Evolutionary conservation across 2,113 vertebrate species (phyloP).

Genomic region (Ictalurus furcatus): DNA sequence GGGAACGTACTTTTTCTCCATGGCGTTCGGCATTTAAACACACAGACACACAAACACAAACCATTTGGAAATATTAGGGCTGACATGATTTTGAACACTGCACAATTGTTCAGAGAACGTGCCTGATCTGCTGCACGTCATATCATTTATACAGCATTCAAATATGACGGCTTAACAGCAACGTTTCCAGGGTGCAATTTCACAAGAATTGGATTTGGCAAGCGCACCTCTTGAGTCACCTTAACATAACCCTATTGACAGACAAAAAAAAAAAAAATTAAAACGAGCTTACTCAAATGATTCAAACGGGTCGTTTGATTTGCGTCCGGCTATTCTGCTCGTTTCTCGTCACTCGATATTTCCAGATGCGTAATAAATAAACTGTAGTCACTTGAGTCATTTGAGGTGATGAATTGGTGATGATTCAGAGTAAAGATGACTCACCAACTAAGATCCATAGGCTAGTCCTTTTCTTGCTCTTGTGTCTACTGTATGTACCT

Average conservation of each 20-base stretch:
- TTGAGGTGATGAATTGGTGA: neutral
- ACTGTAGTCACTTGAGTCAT: neutral
- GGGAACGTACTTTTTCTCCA: conserved; percentile 26
- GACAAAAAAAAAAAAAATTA: neutral
- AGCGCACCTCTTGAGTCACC: neutral
- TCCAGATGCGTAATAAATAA: conserved; percentile 16
- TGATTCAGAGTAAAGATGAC: conserved; percentile 3
- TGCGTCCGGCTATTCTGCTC: neutral
- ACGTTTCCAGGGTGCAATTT: conserved; percentile 2
- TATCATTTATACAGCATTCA: conserved; percentile 9
- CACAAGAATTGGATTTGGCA: neutral
- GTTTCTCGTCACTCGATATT: neutral
- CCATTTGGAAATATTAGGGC: neutral
- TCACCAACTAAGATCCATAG: neutral
- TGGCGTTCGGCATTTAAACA: conserved; percentile 19
- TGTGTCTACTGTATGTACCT: neutral
- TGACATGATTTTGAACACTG: conserved; percentile 29
- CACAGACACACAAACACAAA: conserved; percentile 21
- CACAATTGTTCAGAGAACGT: neutral
- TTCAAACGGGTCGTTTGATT: neutral
- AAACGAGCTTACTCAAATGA: neutral
- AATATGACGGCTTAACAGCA: conserved; percentile 20
- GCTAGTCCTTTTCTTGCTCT: neutral
- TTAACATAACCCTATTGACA: neutral
- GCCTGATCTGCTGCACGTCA: neutral